phyloP scores from a whole-genome alignment of 2,888 invertebrate genomes.

The Cheiracanthium punctorium region DNA sequence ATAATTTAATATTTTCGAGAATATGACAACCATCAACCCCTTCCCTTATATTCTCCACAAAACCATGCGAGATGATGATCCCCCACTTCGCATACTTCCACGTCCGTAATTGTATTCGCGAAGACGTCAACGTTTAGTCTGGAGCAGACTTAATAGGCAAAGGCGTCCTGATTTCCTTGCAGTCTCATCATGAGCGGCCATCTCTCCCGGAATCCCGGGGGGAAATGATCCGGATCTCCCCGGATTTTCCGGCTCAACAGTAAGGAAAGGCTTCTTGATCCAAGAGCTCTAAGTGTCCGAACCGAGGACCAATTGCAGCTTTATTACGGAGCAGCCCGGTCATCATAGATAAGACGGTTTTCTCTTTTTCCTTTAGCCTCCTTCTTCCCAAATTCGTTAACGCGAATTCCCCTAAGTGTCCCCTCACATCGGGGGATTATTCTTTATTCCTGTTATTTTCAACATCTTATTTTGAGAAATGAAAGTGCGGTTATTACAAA shows the following conservation, averaged over 20 bases:
- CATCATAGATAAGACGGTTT: constrained; percentile 64
- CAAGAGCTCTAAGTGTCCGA: constrained; percentile 50
- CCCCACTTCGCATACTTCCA: too few species aligned
- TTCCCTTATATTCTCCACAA: too few species aligned
- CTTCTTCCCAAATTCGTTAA: constrained; percentile 53
- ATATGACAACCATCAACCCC: too few species aligned
- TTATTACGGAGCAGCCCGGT: constrained; percentile 58
- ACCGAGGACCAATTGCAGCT: constrained; percentile 54
- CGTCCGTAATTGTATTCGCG: constrained; percentile 59
- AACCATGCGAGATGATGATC: too few species aligned
- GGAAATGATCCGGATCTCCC: constrained; percentile 59
- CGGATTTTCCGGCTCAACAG: constrained; percentile 69
- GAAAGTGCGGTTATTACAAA: not conserved
- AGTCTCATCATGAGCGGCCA: constrained; percentile 59
- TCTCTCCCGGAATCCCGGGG: constrained; percentile 49
- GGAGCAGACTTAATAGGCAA: constrained; percentile 44
- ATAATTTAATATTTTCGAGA: too few species aligned
- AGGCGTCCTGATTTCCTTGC: constrained; percentile 50
- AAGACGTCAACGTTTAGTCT: constrained; percentile 45
- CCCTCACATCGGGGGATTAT: not conserved
- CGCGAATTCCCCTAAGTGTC: constrained; percentile 10
- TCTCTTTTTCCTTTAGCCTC: too few species aligned
- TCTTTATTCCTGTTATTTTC: not conserved
- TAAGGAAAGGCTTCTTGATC: constrained; percentile 66
- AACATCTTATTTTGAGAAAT: not conserved